Evolutionary conservation across 1,140 invertebrate species (phyloP), one percentile per base, ranked within the genome.

Genomic region (Ostrea edulis): DNA sequence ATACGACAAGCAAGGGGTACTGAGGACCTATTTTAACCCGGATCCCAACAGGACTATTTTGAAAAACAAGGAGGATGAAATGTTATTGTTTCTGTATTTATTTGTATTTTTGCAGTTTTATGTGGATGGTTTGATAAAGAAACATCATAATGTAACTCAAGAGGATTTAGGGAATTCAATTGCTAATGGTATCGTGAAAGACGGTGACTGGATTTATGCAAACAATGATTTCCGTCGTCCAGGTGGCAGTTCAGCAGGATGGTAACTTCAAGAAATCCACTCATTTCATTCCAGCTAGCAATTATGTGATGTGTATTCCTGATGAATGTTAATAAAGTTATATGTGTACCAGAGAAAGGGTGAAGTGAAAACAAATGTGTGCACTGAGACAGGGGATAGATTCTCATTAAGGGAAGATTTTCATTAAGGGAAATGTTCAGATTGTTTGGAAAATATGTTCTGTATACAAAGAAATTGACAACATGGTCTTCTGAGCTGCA

Each of bases 221-320:
- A 83, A 83, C 51, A 54, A 83, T 83, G 82, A 83, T 35, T 83
- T 83, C 25, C 22, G 82, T 14, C 35, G 82, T 17, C 82, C 82
- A n/a, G 52, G 52, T 20, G 82, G 82, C 8, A 54, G 82, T 53
- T 54, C 82, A 52, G 82, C 35, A 83, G 82, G 82, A 52, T 83
- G 44, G 44, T 83, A 83, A 77, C 9, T 25, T 17, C 11, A 35
- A 20, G 14, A 58, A 58, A 58, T 58, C 17, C 9, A 58, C 55
- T 58, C 55, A 58, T 58, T 58, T 17, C 5, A 58, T 20, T 17
- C 55, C 55, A 17, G 55, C 20, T 20, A 58, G 12, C 7, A 58
- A 20, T 58, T 11, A 4, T 17, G 11, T 58, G 20, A 58, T 58
- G 55, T 17, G 20, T 17, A 12, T 58, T 58, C 14, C 14, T 58